These are phyloP conservation scores for Vanacampus margaritifer DNA, from an alignment of 2,113 vertebrate species.

Conservation along the genomic window DNA sequence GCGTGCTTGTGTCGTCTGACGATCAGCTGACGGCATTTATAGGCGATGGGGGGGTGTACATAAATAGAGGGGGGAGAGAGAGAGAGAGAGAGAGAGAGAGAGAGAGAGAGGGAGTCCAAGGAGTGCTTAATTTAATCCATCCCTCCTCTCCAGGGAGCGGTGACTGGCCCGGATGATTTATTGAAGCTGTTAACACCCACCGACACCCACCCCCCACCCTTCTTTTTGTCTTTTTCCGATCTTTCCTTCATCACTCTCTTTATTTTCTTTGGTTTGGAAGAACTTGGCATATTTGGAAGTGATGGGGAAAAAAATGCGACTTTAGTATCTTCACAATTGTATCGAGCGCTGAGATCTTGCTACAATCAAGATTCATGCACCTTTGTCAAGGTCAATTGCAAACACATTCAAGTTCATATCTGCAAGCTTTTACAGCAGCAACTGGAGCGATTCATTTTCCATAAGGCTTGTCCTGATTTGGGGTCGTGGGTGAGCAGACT, in stretches of 20 bases:
- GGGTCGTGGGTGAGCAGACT: not conserved
- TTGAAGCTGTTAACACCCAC: slow-evolving; percentile 73
- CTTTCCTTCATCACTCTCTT: slow-evolving; percentile 15
- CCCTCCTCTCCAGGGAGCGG: slow-evolving; percentile 76
- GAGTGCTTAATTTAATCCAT: slow-evolving; percentile 84
- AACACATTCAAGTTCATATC: not conserved
- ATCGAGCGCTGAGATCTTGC: not conserved
- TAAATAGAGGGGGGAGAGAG: slow-evolving; percentile 44
- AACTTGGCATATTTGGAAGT: slow-evolving; percentile 60
- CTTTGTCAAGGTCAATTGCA: not conserved
- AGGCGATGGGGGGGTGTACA: slow-evolving; percentile 38
- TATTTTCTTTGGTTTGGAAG: slow-evolving; percentile 23
- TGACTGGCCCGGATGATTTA: slow-evolving; percentile 77
- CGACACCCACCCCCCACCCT: slow-evolving; percentile 32
- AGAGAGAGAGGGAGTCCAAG: slow-evolving; percentile 53
- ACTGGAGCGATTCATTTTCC: not conserved
- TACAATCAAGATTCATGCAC: not conserved
- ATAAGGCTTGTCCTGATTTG: not conserved
- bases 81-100: slow-evolving; percentile 62
- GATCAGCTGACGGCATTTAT: slow-evolving; percentile 82
- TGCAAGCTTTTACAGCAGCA: not conserved
- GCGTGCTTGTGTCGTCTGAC: slow-evolving; percentile 68
- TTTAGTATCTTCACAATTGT: slow-evolving; percentile 14
- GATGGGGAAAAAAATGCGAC: slow-evolving; percentile 62
- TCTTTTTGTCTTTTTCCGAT: slow-evolving; percentile 28